A percentile compares a stretch with the other conserved stretches of the same genome.
Conservation (phyloP, 35 echinoderm and acorn worm species). For the Heliocidaris tuberculata region DNA sequence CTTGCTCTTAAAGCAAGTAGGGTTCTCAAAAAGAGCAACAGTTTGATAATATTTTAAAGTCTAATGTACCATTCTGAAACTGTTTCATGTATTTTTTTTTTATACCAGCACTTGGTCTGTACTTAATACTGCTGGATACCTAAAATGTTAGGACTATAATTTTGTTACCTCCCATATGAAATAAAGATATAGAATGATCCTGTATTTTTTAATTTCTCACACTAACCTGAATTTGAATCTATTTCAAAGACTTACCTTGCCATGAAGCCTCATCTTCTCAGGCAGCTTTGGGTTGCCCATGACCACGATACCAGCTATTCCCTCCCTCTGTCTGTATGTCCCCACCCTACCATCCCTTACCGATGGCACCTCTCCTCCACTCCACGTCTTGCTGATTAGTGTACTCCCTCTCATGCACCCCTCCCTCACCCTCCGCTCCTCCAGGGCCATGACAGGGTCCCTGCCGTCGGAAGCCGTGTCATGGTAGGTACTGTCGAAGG, state of each 20-base stretch:
- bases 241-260: constrained; percentile 56
- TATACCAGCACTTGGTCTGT: too few species aligned
- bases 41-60: too few species aligned
- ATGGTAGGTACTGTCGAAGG: constrained; percentile 74
- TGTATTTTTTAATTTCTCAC: background rate
- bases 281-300: constrained; percentile 87
- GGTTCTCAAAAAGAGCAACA: too few species aligned
- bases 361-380: constrained; percentile 73
- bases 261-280: constrained; percentile 61
- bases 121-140: too few species aligned
- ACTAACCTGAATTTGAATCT: background rate
- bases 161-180: too few species aligned
- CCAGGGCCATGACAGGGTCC: constrained; percentile 58
- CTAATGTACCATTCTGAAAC: too few species aligned
- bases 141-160: too few species aligned
- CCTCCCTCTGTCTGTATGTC: constrained; percentile 50
- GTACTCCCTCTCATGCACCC: constrained; percentile 47
- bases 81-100: too few species aligned
- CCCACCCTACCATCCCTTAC: constrained; percentile 50
- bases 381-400: constrained; percentile 77
- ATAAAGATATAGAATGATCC: too few species aligned
- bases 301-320: constrained; percentile 47
- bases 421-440: constrained; percentile 48
- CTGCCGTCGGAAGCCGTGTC: constrained; percentile 28
- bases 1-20: too few species aligned